Evolutionary conservation across 2,888 invertebrate genomes (phyloP), one percentile per base, ranked within the genome.

Genomic region (Andrena dorsata): DNA sequence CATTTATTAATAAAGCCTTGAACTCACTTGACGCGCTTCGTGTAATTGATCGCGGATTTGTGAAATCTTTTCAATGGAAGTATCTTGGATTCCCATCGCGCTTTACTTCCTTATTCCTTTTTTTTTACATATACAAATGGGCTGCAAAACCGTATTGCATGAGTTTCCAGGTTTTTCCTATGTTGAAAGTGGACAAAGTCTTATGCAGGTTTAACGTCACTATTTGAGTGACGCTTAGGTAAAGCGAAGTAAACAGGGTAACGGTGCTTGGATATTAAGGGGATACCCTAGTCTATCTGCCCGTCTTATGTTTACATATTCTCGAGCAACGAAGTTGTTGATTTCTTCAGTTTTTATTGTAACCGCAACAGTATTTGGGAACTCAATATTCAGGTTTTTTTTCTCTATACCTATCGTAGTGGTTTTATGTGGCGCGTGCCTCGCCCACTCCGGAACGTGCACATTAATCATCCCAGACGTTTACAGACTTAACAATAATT

Each of bases 81-180:
- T 47, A 16, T 26, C 41, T 64, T 47, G 64, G 28, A 58, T 70
- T 70, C 41, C 58, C 69, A n/a, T 58, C 47, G 4, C 56, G 56
- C 28, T 28, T 20, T 28, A 30, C 30, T 70, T 70, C 69, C 69
- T 58, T 56, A 70, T 58, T 70, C 41, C 3, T 26, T 32, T 56
- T 26, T 32, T 56, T 69, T 69, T 26, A 41, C 13, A 3, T 41
- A 10, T 56, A 41, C 8, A 69, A 58, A 58, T 41, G 13, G 28
- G n/a, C 35, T 10, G 41, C 13, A 35, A 35, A 8, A 35, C 10
- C n/a, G n/a, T n/a, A n/a, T 41, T 8, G 28, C 41, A 26, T 28
- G n/a, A 20, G n/a, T 70, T 70, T 13, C 13, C 47, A 58, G 69
- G 69, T 58, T 70, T 70, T 70, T 58, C 69, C 69, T 70, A 58